Base-by-base conservation (phyloP, 2,888 invertebrate species). In the Chymomyza amoena region DNA sequence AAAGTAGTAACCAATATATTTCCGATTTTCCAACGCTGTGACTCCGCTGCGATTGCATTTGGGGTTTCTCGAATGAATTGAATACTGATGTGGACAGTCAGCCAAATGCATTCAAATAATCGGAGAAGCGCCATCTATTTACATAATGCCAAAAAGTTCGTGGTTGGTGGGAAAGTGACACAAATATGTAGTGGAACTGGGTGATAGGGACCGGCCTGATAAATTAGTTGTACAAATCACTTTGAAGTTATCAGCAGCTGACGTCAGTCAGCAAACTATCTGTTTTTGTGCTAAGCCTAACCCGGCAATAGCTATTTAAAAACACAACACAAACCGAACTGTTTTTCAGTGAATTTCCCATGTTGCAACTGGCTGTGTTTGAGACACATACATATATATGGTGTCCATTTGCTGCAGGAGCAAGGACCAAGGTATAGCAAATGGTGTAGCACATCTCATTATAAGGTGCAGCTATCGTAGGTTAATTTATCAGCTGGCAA, bases 111-210 rank as follows among this genome's bases (percentile, higher is more conserved):
- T 39, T 6, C 15, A 32, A 10, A 62, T 77, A 50, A 70, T 66
- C 69, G 73, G 80, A 79, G 84, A 83, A 84, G 82, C 78, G 82
- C 84, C 84, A 75, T 68, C 84, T 84, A 84, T 84, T 84, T 84
- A 85, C 84, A 84, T 84, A 84, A 16, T 63, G 52, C 28, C 20
- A 2, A 45, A 36, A 36, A 36, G 7, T 36, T 36, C 7, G 36
- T 36, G 36, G 6, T 7, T 36, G 36, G 7, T 36, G 36, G 36
- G 7, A 36, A 36, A 36, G 9, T 36, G 36, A 36, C 36, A 36
- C 36, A 36, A 36, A 9, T 36, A 36, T 0, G 25, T 3, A 25
- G 25, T 25, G 25, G 3, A 78, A 79, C 85, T 76, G 73, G 70
- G 80, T 81, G 85, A 81, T 78, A 73, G 67, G 74, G 75, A 79